phyloP scores from a whole-genome alignment of 2,797 vertebrate genomes.

The Alcedo quadribrachys region DNA sequence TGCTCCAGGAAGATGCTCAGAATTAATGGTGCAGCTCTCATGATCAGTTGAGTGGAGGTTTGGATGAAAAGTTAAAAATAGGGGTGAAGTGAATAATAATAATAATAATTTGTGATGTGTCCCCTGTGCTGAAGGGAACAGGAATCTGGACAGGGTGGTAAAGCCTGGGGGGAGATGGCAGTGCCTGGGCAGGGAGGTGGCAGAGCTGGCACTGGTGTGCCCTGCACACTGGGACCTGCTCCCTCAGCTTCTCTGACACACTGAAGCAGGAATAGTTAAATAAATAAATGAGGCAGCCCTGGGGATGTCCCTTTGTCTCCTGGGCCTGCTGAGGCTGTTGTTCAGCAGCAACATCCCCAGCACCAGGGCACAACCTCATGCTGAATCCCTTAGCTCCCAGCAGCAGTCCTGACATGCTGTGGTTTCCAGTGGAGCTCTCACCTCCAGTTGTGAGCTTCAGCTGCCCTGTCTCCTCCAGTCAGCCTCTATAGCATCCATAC shows the following conservation, averaged over 20 bases:
- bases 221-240: neutral
- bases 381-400: neutral
- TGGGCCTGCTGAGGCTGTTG: neutral
- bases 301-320: neutral
- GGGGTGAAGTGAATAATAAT: slow-evolving; percentile 42
- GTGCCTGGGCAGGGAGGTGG: no score
- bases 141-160: no score
- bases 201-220: neutral
- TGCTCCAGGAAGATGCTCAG: slow-evolving; percentile 39
- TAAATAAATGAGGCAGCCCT: rapidly evolving
- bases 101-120: no score
- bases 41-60: slow-evolving; percentile 51
- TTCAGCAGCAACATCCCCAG: neutral
- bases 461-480: rapidly evolving
- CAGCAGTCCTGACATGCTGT: rapidly evolving
- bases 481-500: neutral
- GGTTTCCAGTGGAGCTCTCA: neutral
- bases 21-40: slow-evolving; percentile 63
- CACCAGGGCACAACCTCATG: rapidly evolving
- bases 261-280: neutral
- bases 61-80: slow-evolving; percentile 57
- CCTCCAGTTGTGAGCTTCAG: neutral
- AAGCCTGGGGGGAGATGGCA: no score
- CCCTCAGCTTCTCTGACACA: neutral
- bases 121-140: no score